Evolutionary conservation across 2,113 vertebrate genomes (phyloP).

Genomic region (Galeopterus variegatus): DNA sequence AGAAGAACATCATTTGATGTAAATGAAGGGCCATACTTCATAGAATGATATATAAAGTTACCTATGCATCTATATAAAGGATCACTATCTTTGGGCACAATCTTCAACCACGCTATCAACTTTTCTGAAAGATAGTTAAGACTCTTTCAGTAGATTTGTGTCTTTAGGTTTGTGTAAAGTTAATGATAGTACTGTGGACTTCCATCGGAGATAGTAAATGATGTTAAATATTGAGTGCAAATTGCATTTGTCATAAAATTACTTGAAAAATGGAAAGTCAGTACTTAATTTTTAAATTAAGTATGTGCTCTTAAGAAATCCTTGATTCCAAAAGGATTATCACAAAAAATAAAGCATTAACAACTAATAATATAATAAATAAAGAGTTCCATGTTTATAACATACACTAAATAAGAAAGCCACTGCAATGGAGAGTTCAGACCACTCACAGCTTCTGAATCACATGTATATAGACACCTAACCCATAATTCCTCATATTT

Average conservation of each 20-base stretch:
- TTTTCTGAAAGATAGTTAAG: neutral
- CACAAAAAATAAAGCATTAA: neutral
- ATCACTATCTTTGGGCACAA: neutral
- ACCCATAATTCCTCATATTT: too few relatives aligned
- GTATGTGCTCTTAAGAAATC: neutral
- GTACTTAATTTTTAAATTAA: constrained; percentile 1
- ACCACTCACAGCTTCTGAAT: neutral
- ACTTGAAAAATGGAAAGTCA: neutral
- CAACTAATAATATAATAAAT: neutral
- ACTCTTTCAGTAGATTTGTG: neutral
- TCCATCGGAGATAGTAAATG: neutral
- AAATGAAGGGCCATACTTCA: neutral
- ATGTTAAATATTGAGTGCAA: neutral
- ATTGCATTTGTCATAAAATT: neutral
- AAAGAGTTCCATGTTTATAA: neutral
- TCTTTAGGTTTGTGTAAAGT: neutral
- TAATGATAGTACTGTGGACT: neutral
- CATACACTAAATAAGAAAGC: too few relatives aligned
- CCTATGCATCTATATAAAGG: neutral
- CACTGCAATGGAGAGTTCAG: neutral
- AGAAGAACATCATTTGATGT: neutral
- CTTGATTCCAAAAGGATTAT: neutral
- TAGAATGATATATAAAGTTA: fast-evolving
- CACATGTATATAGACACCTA: neutral
- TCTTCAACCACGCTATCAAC: fast-evolving